phyloP scores from a whole-genome alignment of 2,113 vertebrate genomes.

The Actenoides hombroni region DNA sequence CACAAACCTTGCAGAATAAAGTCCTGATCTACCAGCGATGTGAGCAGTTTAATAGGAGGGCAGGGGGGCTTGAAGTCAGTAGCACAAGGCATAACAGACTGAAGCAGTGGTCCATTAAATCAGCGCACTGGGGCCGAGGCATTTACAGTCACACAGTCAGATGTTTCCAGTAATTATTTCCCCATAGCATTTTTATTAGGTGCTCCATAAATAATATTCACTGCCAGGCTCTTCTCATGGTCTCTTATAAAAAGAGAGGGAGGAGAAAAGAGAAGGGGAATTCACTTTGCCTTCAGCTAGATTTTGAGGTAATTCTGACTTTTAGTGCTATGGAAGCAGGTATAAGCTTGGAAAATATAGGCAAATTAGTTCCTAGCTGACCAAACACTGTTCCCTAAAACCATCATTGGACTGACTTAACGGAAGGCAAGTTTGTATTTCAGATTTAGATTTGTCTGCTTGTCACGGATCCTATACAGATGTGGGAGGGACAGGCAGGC shows the following conservation, averaged over 20 bases:
- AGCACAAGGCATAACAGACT: conserved; percentile 60
- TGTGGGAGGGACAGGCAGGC: not conserved
- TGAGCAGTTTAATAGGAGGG: conserved; percentile 49
- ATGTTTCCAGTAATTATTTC: conserved; percentile 82
- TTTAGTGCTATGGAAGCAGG: not conserved
- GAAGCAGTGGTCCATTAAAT: conserved; percentile 69
- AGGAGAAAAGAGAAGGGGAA: conserved; percentile 48
- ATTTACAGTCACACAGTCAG: conserved; percentile 77
- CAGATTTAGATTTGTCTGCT: not conserved
- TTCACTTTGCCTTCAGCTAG: not conserved
- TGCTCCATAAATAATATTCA: conserved; percentile 80
- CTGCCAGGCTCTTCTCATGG: conserved; percentile 58
- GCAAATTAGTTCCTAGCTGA: not conserved
- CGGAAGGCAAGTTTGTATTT: not conserved
- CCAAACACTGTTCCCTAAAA: not conserved
- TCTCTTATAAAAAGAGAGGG: not conserved
- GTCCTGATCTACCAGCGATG: not conserved
- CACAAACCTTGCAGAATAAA: conserved; percentile 27
- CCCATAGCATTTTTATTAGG: conserved; percentile 78
- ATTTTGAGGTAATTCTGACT: not conserved
- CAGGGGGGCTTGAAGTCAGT: conserved; percentile 45
- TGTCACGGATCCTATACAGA: not conserved
- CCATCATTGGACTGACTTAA: not conserved
- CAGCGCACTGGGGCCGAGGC: conserved; percentile 64
- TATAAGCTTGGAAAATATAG: not conserved